These are phyloP conservation scores for Ondatra zibethicus DNA, from an alignment of 2,113 vertebrate genomes.

Conservation along the genomic window DNA sequence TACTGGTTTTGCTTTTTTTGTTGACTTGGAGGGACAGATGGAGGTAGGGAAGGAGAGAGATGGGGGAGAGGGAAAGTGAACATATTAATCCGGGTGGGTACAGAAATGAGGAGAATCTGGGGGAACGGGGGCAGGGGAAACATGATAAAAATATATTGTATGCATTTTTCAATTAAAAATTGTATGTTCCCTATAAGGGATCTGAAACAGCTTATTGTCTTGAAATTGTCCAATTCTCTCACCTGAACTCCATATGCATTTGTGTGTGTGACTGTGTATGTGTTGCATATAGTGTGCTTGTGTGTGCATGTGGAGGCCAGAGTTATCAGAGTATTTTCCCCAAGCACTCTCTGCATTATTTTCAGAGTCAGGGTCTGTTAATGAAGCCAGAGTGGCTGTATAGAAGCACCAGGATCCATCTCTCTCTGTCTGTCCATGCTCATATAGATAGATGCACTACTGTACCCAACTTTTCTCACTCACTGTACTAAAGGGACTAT, in stretches of 20 bases:
- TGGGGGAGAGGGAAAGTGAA: too few species aligned
- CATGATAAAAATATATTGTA: background rate
- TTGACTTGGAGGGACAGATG: background rate
- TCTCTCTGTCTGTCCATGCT: background rate
- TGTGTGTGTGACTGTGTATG: background rate
- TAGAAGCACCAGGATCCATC: background rate
- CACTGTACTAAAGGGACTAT: too few species aligned
- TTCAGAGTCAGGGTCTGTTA: background rate
- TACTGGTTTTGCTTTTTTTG: background rate
- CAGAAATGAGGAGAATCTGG: background rate
- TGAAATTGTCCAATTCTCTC: constrained; percentile 1
- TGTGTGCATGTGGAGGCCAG: background rate
- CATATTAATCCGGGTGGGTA: background rate
- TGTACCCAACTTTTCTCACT: background rate
- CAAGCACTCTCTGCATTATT: background rate
- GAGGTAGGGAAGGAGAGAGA: background rate
- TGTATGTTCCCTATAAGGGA: background rate
- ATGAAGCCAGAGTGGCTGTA: background rate
- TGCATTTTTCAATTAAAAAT: background rate
- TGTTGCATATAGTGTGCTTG: background rate
- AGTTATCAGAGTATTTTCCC: background rate
- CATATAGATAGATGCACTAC: background rate
- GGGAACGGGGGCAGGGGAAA: background rate
- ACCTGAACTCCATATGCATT: background rate
- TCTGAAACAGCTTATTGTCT: background rate